Evolutionary conservation across 2,113 vertebrate species (phyloP).

Genomic region (Polypterus senegalus): DNA sequence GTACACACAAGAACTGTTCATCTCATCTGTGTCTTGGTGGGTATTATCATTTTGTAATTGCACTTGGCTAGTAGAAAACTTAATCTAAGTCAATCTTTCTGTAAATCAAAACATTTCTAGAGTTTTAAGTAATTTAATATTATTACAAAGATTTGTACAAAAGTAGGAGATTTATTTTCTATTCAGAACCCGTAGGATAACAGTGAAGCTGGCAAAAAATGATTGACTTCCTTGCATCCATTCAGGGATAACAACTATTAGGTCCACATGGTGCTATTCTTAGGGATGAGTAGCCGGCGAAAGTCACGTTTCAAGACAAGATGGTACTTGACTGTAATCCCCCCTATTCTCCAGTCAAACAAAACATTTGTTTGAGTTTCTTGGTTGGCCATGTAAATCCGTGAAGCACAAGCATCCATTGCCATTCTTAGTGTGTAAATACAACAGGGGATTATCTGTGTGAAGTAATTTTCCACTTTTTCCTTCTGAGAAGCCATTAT

Average conservation of each 20-base stretch:
- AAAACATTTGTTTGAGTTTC: too few relatives aligned
- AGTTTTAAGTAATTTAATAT: too few relatives aligned
- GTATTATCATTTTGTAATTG: too few relatives aligned
- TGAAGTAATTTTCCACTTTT: slow-evolving; percentile 22
- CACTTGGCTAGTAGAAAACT: too few relatives aligned
- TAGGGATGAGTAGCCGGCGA: neutral
- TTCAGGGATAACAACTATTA: neutral
- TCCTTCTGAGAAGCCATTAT: slow-evolving; percentile 5
- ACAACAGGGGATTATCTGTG: slow-evolving; percentile 29
- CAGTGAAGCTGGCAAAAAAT: neutral
- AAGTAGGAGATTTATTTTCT: too few relatives aligned
- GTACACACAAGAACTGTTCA: too few relatives aligned
- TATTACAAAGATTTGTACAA: too few relatives aligned
- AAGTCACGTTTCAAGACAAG: neutral
- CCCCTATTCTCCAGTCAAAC: too few relatives aligned
- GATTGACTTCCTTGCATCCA: neutral
- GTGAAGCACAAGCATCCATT: neutral
- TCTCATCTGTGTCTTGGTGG: too few relatives aligned
- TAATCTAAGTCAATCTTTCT: too few relatives aligned
- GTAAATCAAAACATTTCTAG: too few relatives aligned
- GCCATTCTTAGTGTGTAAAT: slow-evolving; percentile 26
- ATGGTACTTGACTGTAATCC: too few relatives aligned
- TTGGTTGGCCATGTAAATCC: neutral
- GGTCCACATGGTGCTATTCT: neutral
- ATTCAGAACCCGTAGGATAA: neutral